Conservation (phyloP, 1,140 invertebrate genomes). For the Vanessa atalanta region DNA sequence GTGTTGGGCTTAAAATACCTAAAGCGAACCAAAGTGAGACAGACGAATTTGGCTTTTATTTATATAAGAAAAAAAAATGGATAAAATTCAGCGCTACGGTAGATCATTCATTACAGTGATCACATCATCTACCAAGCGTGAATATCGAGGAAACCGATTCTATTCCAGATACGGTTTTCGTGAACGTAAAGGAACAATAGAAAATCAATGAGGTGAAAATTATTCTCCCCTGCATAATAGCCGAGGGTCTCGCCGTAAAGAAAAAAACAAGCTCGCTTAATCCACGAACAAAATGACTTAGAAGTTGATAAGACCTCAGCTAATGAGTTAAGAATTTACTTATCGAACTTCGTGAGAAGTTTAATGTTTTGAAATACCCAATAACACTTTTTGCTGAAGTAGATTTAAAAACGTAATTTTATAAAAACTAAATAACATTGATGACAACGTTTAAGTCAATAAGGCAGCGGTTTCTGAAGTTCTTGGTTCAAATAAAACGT, state of each 20-base stretch:
- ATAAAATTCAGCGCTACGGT: not conserved
- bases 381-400: not conserved
- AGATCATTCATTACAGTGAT: conserved; percentile 14
- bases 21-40: too few species aligned
- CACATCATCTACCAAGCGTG: conserved; percentile 17
- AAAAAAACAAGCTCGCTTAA: conserved; percentile 40
- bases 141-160: conserved; percentile 24
- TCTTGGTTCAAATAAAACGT: too few species aligned
- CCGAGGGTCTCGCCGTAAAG: conserved; percentile 31
- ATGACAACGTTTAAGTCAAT: too few species aligned
- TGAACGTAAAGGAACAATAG: conserved; percentile 54
- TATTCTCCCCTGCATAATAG: conserved; percentile 56
- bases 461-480: too few species aligned
- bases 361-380: conserved; percentile 2
- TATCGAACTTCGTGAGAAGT: conserved; percentile 15
- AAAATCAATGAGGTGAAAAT: conserved; percentile 64
- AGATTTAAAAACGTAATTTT: too few species aligned
- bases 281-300: conserved; percentile 45
- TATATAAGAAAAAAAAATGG: not conserved
- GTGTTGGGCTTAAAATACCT: too few species aligned
- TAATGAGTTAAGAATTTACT: conserved; percentile 34
- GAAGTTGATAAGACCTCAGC: conserved; percentile 35
- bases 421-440: too few species aligned
- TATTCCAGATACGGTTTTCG: conserved; percentile 14
- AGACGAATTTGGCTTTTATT: not conserved